These are phyloP conservation scores for Gulo gulo DNA, from an alignment of 2,113 vertebrate genomes.

Conservation along the genomic window DNA sequence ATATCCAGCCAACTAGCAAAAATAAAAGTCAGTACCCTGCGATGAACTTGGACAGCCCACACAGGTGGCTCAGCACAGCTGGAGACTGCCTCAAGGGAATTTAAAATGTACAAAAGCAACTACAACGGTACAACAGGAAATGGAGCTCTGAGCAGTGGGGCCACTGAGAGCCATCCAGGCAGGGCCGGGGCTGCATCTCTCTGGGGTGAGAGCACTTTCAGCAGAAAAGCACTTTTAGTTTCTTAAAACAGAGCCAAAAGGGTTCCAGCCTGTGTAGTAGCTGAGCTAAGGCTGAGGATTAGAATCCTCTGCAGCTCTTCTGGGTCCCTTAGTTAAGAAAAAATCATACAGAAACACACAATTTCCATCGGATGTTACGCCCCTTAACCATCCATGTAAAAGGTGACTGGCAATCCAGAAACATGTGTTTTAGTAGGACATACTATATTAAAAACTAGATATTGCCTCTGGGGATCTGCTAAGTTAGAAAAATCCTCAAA, in stretches of 20 bases:
- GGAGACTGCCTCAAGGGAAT: background rate
- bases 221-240: background rate
- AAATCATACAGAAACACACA: background rate
- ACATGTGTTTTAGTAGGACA: background rate
- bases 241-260: background rate
- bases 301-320: background rate
- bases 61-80: background rate
- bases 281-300: background rate
- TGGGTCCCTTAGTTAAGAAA: background rate
- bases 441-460: background rate
- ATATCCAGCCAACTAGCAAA: background rate
- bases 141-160: background rate
- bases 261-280: background rate
- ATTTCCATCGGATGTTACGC: background rate
- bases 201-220: background rate
- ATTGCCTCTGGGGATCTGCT: background rate
- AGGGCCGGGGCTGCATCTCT: background rate
- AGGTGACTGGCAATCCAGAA: background rate
- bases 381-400: background rate
- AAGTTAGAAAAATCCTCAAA: slow-evolving; percentile 4
- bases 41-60: background rate
- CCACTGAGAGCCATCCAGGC: background rate
- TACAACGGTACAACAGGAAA: background rate
- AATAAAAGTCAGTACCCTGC: background rate
- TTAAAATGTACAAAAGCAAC: background rate